Conservation (phyloP, 2,113 vertebrate species). For the Apaloderma vittatum region DNA sequence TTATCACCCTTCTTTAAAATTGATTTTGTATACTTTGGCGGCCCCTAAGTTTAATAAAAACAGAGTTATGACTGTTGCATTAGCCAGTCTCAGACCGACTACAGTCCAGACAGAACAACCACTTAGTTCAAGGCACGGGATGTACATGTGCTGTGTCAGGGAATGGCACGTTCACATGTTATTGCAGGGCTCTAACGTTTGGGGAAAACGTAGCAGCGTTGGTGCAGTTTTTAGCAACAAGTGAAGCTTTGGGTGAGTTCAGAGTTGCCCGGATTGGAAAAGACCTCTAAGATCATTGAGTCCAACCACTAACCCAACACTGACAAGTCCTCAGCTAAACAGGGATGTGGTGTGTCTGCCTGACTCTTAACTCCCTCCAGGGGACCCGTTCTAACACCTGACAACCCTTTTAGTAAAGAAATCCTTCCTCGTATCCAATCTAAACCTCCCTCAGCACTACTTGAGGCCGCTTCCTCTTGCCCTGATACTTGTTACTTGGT, state of each 20-base stretch:
- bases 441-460: too few species aligned
- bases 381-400: too few species aligned
- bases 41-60: constrained; percentile 79
- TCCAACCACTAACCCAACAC: too few species aligned
- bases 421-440: too few species aligned
- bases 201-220: rapidly evolving
- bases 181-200: rapidly evolving
- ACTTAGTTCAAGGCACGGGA: rapidly evolving
- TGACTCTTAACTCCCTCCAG: too few species aligned
- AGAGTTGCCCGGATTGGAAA: too few species aligned
- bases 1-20: constrained; percentile 96
- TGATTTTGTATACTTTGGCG: constrained; percentile 91
- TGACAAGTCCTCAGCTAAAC: too few species aligned
- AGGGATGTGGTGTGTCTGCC: too few species aligned
- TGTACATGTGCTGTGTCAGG: rapidly evolving
- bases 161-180: rapidly evolving
- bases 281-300: too few species aligned
- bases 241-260: neutral
- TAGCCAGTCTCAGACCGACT: rapidly evolving
- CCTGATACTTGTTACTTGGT: too few species aligned
- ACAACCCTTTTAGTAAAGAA: too few species aligned
- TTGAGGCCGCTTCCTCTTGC: too few species aligned
- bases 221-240: rapidly evolving
- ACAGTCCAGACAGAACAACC: rapidly evolving
- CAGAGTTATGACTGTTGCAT: neutral